A percentile compares a stretch with the other conserved stretches of the same genome.
Conservation (phyloP, 2,113 vertebrate species). For the Trinectes maculatus region DNA sequence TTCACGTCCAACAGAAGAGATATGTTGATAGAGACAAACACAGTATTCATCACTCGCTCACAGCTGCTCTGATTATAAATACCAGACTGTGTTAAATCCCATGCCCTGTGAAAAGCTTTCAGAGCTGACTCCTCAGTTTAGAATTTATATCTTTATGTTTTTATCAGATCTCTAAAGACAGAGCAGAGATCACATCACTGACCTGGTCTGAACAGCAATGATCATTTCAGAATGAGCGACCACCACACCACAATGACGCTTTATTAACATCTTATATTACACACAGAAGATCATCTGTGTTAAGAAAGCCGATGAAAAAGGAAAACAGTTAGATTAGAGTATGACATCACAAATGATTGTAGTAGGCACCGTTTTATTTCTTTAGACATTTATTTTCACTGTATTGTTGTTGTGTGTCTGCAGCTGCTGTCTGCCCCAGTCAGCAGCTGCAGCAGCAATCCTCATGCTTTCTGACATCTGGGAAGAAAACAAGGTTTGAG, state of each 20-base stretch:
- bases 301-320: not conserved
- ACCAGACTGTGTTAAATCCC: no score
- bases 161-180: no score
- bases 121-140: no score
- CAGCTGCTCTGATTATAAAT: no score
- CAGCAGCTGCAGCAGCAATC: conserved; percentile 13
- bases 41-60: no score
- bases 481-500: conserved; percentile 51
- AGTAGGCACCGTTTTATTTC: not conserved
- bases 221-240: conserved; percentile 19
- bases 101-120: no score
- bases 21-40: no score
- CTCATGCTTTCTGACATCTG: conserved; percentile 60
- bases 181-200: conserved; percentile 18
- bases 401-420: conserved; percentile 18
- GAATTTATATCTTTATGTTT: no score
- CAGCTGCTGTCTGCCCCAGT: conserved; percentile 27
- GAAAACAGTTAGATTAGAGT: not conserved
- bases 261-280: not conserved
- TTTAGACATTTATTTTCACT: not conserved
- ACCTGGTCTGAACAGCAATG: conserved; percentile 26
- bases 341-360: conserved; percentile 6
- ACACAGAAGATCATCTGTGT: not conserved
- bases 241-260: not conserved
- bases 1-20: no score